Evolutionary conservation across 2,888 invertebrate genomes (phyloP), one percentile per base, ranked within the genome.

Genomic region (Oscheius sp.): DNA sequence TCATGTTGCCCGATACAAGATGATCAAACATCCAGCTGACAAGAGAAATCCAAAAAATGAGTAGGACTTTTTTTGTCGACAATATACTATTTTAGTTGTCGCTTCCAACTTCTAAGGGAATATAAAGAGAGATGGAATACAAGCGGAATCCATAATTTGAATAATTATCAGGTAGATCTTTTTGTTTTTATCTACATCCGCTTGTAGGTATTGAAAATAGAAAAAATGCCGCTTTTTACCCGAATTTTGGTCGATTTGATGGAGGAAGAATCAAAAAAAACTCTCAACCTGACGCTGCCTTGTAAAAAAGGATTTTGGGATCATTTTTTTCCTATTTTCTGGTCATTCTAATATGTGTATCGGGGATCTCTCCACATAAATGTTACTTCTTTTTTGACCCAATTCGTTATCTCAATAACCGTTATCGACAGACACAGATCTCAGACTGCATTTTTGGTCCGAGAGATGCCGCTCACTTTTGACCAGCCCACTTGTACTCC

Each of bases 1-100:
- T 79, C 92, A 92, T 72, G 92, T 97, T 77, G 96, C 96, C 0
- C 91, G 96, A 37, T 98, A 98, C 88, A 93, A 93, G 76, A 97
- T 97, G 97, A 90, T 97, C 78, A 91, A 91, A 81, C 98, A 98
- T 89, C 92, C 91, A 83, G 93, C 93, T 85, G 93, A 94, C 82
- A 3, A 73, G 12, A 72, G 72, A 42, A 96, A 95, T 89, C 94
- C 95, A 15, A 92, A 80, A 31, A 86, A 87, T 57, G 70, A n/a
- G n/a, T n/a, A n/a, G n/a, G n/a, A n/a, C n/a, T n/a, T n/a, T n/a
- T n/a, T n/a, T n/a, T n/a, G n/a, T n/a, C n/a, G n/a, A n/a, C n/a
- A n/a, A n/a, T n/a, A n/a, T n/a, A n/a, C n/a, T n/a, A n/a, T n/a
- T n/a, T n/a, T n/a, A n/a, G 82, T 46, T 84, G 95, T 82, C 88